phyloP scores from a whole-genome alignment of 2,113 vertebrate species.

The Bothrops jararaca region DNA sequence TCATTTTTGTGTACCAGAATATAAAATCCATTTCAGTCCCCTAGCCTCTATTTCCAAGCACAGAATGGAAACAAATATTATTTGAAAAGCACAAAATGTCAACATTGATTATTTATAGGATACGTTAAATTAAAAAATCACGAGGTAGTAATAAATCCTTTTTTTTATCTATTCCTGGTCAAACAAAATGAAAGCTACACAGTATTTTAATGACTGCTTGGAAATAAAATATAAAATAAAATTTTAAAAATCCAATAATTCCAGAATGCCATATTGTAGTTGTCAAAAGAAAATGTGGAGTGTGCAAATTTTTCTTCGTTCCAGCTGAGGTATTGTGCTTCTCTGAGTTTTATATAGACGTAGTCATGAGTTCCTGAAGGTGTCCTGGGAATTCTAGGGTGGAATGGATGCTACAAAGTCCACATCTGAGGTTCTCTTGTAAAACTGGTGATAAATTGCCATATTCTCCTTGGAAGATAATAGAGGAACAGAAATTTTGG shows the following conservation, averaged over 20 bases:
- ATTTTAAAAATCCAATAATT: not conserved
- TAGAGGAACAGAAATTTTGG: not conserved
- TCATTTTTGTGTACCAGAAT: not conserved
- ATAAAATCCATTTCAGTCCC: not conserved
- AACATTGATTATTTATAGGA: not conserved
- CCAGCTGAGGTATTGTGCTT: not conserved
- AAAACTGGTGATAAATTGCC: not conserved
- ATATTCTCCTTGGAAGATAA: not conserved
- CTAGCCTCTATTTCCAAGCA: no score
- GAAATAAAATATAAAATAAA: not conserved
- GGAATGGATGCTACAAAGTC: not conserved
- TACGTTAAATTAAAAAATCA: not conserved
- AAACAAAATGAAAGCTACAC: not conserved
- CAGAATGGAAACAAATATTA: not conserved
- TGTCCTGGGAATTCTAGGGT: not conserved
- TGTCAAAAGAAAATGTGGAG: not conserved
- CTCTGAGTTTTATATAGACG: not conserved
- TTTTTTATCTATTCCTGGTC: not conserved
- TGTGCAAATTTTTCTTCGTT: not conserved
- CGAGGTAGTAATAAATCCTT: not conserved
- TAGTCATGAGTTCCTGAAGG: not conserved
- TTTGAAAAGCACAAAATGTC: constrained; percentile 5
- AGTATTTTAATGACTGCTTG: not conserved
- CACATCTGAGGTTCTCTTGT: not conserved
- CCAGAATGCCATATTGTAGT: not conserved